Evolutionary conservation across 2,888 invertebrate species (phyloP).

Genomic region (Corythucha ciliata): DNA sequence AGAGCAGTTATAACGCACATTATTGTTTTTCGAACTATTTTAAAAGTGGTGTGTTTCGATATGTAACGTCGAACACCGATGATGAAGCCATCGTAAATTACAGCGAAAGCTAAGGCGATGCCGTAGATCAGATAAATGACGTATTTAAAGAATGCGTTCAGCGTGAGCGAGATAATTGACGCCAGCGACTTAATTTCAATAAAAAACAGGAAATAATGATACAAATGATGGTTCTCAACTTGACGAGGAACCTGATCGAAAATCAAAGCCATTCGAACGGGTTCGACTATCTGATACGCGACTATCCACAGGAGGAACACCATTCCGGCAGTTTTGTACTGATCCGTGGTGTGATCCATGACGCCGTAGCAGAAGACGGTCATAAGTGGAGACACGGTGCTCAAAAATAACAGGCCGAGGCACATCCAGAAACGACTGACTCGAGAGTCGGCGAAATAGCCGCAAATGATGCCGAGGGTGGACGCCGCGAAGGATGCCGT

Average conservation of each 20-base stretch:
- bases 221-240: conserved; percentile 9
- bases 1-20: too few species aligned
- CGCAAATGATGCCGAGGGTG: too few species aligned
- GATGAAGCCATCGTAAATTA: background rate
- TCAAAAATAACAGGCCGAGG: too few species aligned
- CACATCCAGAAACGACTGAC: too few species aligned
- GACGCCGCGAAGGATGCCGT: too few species aligned
- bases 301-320: conserved; percentile 16
- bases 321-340: too few species aligned
- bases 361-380: too few species aligned
- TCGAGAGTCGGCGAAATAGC: too few species aligned
- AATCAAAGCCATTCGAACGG: conserved; percentile 9
- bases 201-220: conserved; percentile 12
- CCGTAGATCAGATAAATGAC: background rate
- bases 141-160: background rate
- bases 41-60: too few species aligned
- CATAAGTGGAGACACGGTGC: too few species aligned
- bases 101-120: background rate
- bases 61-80: background rate
- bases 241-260: conserved; percentile 17
- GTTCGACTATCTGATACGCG: conserved; percentile 5
- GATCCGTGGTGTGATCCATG: too few species aligned
- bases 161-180: background rate
- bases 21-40: too few species aligned
- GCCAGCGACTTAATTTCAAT: conserved; percentile 18